Evolutionary conservation across 2,888 invertebrate genomes (phyloP).

Genomic region (Erannis defoliaria): DNA sequence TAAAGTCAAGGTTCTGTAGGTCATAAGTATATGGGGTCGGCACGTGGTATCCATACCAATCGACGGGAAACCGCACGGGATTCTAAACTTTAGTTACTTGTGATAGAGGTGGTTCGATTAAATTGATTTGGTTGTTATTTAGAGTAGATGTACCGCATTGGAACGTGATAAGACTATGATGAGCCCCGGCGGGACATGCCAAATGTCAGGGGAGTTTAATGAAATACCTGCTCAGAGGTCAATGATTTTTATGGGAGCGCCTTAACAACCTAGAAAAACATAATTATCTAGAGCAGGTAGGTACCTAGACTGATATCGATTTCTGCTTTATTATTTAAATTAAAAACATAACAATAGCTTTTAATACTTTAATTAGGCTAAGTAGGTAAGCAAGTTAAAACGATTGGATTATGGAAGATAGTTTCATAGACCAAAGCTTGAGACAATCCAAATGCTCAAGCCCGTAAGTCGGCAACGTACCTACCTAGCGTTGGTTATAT

Average conservation of each 20-base stretch:
- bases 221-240: constrained; percentile 16
- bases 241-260: constrained; percentile 7
- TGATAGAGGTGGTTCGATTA: constrained; percentile 43
- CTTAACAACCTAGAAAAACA: neutral
- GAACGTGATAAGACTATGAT: constrained; percentile 70
- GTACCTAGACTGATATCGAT: too few relatives aligned
- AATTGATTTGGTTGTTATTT: constrained; percentile 45
- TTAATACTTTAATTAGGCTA: too few relatives aligned
- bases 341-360: too few relatives aligned
- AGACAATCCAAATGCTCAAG: too few relatives aligned
- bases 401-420: too few relatives aligned
- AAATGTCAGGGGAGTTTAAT: constrained; percentile 15
- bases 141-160: constrained; percentile 53
- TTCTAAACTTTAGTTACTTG: constrained; percentile 49
- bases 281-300: too few relatives aligned
- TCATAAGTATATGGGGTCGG: constrained; percentile 75
- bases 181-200: constrained; percentile 50
- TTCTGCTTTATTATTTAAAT: too few relatives aligned
- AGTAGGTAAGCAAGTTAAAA: too few relatives aligned
- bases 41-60: constrained; percentile 69
- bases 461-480: too few relatives aligned
- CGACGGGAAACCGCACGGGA: constrained; percentile 51
- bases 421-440: too few relatives aligned
- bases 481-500: too few relatives aligned
- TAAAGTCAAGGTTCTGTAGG: constrained; percentile 77